Evolutionary conservation across 2,888 invertebrate species (phyloP).

Genomic region (Cryptocephalus primarius): DNA sequence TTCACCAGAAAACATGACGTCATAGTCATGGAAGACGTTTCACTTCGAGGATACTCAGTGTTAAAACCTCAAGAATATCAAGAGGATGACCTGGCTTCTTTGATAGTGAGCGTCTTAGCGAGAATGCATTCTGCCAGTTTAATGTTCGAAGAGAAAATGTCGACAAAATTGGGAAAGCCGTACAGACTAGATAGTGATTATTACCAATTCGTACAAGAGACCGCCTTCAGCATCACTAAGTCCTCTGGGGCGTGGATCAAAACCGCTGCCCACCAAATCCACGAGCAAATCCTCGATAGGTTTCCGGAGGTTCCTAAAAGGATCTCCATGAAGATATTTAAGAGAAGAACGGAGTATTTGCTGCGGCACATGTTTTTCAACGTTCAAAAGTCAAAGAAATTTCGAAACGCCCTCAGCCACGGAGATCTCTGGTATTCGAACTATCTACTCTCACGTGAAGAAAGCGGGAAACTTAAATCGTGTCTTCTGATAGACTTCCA

Average conservation of each 20-base stretch:
- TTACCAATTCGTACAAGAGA: slow-evolving; percentile 14
- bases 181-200: slow-evolving; percentile 23
- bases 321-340: slow-evolving; percentile 8
- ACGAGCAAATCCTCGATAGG: slow-evolving; percentile 6
- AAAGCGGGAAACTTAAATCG: slow-evolving; percentile 12
- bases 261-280: not conserved
- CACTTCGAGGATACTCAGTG: slow-evolving; percentile 8
- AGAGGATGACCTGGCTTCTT: slow-evolving; percentile 15
- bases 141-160: slow-evolving; percentile 22
- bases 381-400: slow-evolving; percentile 28
- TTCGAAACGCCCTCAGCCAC: slow-evolving; percentile 30
- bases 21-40: slow-evolving; percentile 34
- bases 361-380: slow-evolving; percentile 19
- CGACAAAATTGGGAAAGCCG: slow-evolving; percentile 11
- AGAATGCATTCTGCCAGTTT: slow-evolving; percentile 26
- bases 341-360: slow-evolving; percentile 3
- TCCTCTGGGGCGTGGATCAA: not conserved
- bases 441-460: slow-evolving; percentile 20
- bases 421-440: slow-evolving; percentile 29
- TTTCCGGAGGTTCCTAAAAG: slow-evolving; percentile 10
- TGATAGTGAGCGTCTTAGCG: slow-evolving; percentile 20
- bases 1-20: slow-evolving; percentile 24
- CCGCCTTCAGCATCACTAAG: slow-evolving; percentile 3
- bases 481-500: slow-evolving; percentile 29
- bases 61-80: slow-evolving; percentile 6